Conservation (phyloP, 2,113 vertebrate species). For the Psephotus haematonotus region DNA sequence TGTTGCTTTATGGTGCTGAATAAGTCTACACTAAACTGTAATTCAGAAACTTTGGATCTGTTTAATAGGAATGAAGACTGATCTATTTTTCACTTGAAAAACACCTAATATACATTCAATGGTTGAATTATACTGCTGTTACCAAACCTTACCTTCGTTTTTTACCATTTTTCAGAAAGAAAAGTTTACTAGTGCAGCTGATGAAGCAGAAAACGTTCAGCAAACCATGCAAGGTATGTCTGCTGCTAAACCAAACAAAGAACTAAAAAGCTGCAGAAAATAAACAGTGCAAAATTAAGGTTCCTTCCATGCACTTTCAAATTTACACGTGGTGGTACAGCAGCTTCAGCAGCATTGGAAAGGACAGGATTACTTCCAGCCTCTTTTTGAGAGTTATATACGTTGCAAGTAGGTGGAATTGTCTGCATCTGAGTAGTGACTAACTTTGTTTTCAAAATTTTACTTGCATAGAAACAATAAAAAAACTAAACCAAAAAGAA, state of each 20-base stretch:
- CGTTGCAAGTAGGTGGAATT: neutral
- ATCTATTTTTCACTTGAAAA: neutral
- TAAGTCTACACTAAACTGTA: neutral
- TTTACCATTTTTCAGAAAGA: slow-evolving; percentile 82
- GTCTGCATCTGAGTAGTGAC: neutral
- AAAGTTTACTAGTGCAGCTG: slow-evolving; percentile 77
- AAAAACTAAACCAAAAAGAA: slow-evolving; percentile 85
- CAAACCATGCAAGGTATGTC: slow-evolving; percentile 88
- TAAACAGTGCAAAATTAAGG: neutral
- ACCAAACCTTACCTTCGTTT: neutral
- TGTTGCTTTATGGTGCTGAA: neutral
- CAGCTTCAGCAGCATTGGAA: neutral
- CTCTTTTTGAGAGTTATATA: neutral
- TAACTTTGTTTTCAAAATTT: slow-evolving; percentile 47
- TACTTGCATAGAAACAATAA: slow-evolving; percentile 81
- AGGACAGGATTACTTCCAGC: neutral
- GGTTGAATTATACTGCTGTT: neutral
- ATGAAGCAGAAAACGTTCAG: slow-evolving; percentile 80
- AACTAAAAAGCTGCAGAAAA: neutral
- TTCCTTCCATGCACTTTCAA: neutral
- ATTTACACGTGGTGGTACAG: neutral
- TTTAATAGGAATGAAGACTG: neutral
- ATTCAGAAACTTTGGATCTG: neutral
- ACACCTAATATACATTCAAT: neutral
- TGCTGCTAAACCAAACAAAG: neutral